phyloP scores from a whole-genome alignment of 2,113 vertebrate genomes.

The Galbula dea region DNA sequence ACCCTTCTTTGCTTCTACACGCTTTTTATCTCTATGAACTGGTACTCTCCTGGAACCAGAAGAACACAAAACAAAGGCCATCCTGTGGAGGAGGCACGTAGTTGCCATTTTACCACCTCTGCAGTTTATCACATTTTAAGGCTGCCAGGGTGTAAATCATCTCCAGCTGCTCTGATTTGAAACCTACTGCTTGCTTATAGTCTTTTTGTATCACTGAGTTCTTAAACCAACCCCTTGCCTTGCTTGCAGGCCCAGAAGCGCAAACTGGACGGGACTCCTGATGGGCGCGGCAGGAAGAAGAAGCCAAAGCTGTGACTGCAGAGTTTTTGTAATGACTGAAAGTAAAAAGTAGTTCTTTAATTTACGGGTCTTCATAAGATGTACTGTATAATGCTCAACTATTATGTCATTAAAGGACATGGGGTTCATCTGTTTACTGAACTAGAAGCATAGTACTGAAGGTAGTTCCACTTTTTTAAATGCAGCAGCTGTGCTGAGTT shows the following conservation, averaged over 20 bases:
- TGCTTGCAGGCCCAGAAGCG: conserved; percentile 88
- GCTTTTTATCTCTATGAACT: background rate
- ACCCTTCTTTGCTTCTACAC: background rate
- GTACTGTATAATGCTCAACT: conserved; percentile 85
- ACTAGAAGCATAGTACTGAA: conserved; percentile 79
- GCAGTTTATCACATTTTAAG: background rate
- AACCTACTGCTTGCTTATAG: background rate
- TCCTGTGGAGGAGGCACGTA: background rate
- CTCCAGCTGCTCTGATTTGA: background rate
- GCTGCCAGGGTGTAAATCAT: background rate
- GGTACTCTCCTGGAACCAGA: background rate
- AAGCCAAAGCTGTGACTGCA: conserved; percentile 92
- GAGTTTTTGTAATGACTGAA: conserved; percentile 71
- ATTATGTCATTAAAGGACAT: conserved; percentile 82
- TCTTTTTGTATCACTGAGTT: background rate
- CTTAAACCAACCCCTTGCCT: no score
- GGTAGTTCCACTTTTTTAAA: conserved; percentile 84
- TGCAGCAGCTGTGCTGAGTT: conserved; percentile 90
- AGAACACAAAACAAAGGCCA: rapidly evolving
- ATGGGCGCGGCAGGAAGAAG: conserved; percentile 93
- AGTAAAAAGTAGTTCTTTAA: conserved; percentile 82
- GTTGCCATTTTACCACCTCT: background rate
- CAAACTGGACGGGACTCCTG: conserved; percentile 89
- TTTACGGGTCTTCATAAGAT: conserved; percentile 90
- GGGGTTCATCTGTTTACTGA: conserved; percentile 82